Evolutionary conservation across 2,888 invertebrate genomes (phyloP).

Genomic region (Leptinotarsa rubiginosa): DNA sequence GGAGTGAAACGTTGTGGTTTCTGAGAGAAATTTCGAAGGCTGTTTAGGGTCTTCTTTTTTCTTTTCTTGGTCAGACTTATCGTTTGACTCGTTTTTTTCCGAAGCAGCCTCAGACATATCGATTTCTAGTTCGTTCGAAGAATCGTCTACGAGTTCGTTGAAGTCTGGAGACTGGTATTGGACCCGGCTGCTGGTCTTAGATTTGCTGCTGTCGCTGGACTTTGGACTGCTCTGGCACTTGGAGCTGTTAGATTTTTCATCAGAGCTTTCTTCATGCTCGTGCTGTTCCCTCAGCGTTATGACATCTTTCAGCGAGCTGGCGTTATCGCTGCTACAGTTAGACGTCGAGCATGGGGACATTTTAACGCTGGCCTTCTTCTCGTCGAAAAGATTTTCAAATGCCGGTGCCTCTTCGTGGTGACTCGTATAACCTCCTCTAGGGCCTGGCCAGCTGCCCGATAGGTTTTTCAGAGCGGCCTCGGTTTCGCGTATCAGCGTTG

Average conservation of each 20-base stretch:
- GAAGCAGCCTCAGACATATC: constrained; percentile 80
- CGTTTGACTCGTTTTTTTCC: constrained; percentile 74
- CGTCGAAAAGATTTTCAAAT: constrained; percentile 87
- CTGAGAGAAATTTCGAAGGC: constrained; percentile 42
- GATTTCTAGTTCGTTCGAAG: constrained; percentile 82
- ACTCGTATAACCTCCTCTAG: constrained; percentile 74
- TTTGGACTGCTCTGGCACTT: constrained; percentile 48
- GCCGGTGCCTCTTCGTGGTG: constrained; percentile 82
- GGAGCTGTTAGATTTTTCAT: constrained; percentile 51
- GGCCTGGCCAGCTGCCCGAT: constrained; percentile 87
- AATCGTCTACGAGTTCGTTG: constrained; percentile 81
- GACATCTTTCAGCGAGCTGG: constrained; percentile 77
- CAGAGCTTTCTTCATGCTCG: constrained; percentile 57
- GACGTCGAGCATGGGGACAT: constrained; percentile 77
- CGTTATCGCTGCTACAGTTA: constrained; percentile 70
- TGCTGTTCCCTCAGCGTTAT: constrained; percentile 68
- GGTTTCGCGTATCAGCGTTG: constrained; percentile 86
- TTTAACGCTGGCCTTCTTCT: constrained; percentile 76
- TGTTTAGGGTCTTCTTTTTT: constrained; percentile 62
- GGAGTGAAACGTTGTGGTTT: constrained; percentile 67
- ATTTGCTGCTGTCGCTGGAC: constrained; percentile 45
- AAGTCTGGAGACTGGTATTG: constrained; percentile 80
- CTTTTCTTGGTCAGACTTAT: constrained; percentile 67
- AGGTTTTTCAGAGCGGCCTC: constrained; percentile 88
- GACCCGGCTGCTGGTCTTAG: constrained; percentile 39